Evolutionary conservation across 2,888 invertebrate genomes (phyloP).

Genomic region (Ectemnius lituratus): DNA sequence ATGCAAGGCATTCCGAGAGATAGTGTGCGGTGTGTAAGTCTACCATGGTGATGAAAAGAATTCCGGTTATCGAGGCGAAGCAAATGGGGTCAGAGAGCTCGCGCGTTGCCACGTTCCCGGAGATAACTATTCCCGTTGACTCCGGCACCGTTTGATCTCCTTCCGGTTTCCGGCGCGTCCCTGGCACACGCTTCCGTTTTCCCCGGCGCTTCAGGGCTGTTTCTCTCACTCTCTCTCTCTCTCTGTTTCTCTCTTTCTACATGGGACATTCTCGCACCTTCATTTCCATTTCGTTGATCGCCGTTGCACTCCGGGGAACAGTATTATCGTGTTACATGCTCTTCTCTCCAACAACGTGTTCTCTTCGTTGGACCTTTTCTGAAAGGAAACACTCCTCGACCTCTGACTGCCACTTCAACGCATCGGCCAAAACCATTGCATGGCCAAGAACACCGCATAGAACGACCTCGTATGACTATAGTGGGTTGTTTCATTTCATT

Average conservation of each 20-base stretch:
- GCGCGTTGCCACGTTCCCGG: conserved; percentile 47
- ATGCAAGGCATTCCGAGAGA: no score
- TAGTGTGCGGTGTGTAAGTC: background rate
- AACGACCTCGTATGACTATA: no score
- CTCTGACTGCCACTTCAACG: no score
- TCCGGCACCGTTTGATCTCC: conserved; percentile 39
- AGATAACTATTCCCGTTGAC: conserved; percentile 51
- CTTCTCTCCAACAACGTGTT: no score
- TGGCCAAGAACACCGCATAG: no score
- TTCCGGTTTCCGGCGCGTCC: conserved; percentile 50
- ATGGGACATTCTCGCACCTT: background rate
- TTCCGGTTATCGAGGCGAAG: conserved; percentile 18
- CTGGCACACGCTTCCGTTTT: conserved; percentile 26
- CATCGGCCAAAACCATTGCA: no score
- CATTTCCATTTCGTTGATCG: conserved; percentile 21
- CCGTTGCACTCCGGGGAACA: no score
- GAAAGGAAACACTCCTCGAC: no score
- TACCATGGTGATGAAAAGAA: conserved; percentile 24
- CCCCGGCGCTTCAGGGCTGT: background rate
- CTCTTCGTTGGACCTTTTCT: no score
- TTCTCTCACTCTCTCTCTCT: background rate
- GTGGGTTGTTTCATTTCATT: no score
- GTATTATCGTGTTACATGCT: no score
- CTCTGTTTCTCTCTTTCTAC: background rate
- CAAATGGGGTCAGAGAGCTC: conserved; percentile 42